Conservation (phyloP, 2,888 invertebrate genomes). For the Catocala fraxini region DNA sequence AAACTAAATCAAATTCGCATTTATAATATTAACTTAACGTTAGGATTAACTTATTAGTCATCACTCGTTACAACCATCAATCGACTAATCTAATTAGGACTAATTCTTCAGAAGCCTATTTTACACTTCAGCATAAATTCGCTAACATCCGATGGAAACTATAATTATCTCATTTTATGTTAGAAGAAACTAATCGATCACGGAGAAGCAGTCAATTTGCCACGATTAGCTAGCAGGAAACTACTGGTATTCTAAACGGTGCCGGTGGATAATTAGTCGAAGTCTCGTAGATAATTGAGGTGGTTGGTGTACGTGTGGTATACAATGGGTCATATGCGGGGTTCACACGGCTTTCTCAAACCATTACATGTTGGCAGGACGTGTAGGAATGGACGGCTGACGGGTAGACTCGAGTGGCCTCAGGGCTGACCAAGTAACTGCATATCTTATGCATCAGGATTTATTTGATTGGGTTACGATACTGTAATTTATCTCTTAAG, state of each 20-base stretch:
- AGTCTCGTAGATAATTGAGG: constrained; percentile 49
- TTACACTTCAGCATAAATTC: background rate
- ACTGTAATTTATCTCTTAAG: background rate
- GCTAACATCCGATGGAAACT: constrained; percentile 1
- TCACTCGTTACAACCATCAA: no score
- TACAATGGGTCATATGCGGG: constrained; percentile 70
- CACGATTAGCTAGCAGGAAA: constrained; percentile 24
- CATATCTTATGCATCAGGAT: constrained; percentile 24
- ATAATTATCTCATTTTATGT: constrained; percentile 30
- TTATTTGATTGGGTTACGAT: background rate
- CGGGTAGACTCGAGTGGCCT: constrained; percentile 39
- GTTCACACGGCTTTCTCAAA: constrained; percentile 82
- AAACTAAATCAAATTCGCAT: no score
- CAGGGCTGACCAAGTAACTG: constrained; percentile 48
- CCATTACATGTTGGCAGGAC: constrained; percentile 74
- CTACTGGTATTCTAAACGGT: constrained; percentile 57
- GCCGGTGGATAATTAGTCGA: constrained; percentile 68
- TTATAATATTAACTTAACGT: no score
- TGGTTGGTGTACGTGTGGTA: constrained; percentile 61
- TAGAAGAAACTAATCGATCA: constrained; percentile 28
- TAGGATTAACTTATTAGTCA: no score
- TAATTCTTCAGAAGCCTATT: background rate
- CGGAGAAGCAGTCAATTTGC: constrained; percentile 16
- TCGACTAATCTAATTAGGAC: no score
- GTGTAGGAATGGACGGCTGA: constrained; percentile 58